phyloP scores from a whole-genome alignment of 1,140 invertebrate species.

The Laodelphax striatellus region DNA sequence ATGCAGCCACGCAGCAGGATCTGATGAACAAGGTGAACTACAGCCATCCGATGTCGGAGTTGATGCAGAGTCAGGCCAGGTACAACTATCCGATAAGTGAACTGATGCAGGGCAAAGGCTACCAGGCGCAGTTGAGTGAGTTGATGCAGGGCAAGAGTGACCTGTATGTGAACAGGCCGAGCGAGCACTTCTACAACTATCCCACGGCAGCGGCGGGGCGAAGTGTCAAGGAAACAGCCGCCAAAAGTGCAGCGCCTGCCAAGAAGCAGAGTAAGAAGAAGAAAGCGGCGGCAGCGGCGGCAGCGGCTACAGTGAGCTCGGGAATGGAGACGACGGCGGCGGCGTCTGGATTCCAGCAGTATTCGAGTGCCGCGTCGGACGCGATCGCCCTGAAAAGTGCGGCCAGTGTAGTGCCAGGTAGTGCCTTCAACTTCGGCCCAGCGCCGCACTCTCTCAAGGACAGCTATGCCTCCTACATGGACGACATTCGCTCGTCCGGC shows the following conservation, averaged over 20 bases:
- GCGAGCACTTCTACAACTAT: conserved; percentile 12
- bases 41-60: conserved; percentile 19
- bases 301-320: conserved; percentile 13
- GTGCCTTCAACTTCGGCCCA: conserved; percentile 56
- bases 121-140: conserved; percentile 19
- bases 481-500: conserved; percentile 32
- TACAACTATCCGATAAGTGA: conserved; percentile 18
- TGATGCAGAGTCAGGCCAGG: conserved; percentile 15
- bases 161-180: conserved; percentile 10
- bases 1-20: conserved; percentile 11
- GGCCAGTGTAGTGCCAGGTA: conserved; percentile 47
- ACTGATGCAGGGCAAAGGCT: conserved; percentile 16
- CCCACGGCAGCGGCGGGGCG: conserved; percentile 1
- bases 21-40: conserved; percentile 16
- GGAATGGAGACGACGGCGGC: conserved; percentile 9
- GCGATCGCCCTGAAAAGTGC: conserved; percentile 42
- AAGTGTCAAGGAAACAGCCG: conserved; percentile 6
- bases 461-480: conserved; percentile 42
- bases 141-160: conserved; percentile 19
- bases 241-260: conserved; percentile 4
- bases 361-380: conserved; percentile 39
- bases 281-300: conserved; percentile 21
- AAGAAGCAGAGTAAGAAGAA: conserved; percentile 26
- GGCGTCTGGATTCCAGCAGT: conserved; percentile 37
- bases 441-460: conserved; percentile 37